Evolutionary conservation across 1,140 invertebrate genomes (phyloP), one percentile per base, ranked within the genome.

Genomic region (Drosophila asahinai): DNA sequence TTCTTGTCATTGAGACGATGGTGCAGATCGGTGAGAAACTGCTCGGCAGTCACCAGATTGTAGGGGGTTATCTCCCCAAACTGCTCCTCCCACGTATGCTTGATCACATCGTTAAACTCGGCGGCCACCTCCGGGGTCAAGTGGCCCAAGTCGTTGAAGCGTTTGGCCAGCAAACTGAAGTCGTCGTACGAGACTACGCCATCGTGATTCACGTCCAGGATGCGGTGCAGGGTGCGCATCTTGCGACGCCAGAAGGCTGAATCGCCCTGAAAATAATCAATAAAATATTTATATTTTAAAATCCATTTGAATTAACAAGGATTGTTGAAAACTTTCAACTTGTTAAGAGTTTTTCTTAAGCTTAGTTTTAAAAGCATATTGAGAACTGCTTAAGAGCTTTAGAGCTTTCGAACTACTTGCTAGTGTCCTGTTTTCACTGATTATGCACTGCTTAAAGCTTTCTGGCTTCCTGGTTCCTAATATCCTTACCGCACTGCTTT

Each of bases 201-300:
- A 83, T 97, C 97, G 87, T 97, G 97, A 92, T 97, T 97, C 7
- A 97, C 94, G 89, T 97, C 97, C 78, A 97, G 93, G 76, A 97
- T 95, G 71, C 95, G 95, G 92, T 97, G 96, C 52, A 97, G 94
- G 17, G 96, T 97, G 36, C 98, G 96, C 95, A 98, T 98, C 93
- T 98, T 98, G 77, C 96, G 94, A 68, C 96, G 94, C 97, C 98
- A 99, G 93, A 99, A 98, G 70, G 96, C 95, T 5, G 97, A 96
- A 62, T 95, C 94, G 27, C 96, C 96, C 95, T 98, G 86, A 45
- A 77, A 47, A 25, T 3, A 62, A 17, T 1, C 22, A 45, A 45
- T n/a, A 9, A 14, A 47, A 43, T 59, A 14, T 38, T 55, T 38
- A 17, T 14, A 15, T 43, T 33, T 12, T 7, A 14, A 36, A 33